Percentiles rank a stretch among this genome's conserved stretches.
phyloP scores from a whole-genome alignment of 2,888 invertebrate species.

The Strigamia crassipes region DNA sequence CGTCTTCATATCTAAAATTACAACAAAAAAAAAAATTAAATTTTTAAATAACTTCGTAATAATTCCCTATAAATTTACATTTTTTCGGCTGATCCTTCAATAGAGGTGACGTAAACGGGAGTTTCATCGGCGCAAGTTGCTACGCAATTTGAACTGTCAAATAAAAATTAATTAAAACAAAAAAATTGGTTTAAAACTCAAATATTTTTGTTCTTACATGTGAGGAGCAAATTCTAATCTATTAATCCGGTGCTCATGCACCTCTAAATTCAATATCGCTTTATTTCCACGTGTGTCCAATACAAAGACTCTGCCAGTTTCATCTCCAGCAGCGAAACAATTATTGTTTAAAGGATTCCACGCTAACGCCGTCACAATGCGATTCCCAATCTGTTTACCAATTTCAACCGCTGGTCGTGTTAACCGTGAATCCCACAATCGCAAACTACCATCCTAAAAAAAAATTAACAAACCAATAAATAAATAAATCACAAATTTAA shows the following conservation, averaged over 20 bases:
- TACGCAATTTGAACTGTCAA: constrained; percentile 54
- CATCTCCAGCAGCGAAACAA: constrained; percentile 60
- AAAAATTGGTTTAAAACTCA: constrained; percentile 2
- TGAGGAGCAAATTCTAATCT: constrained; percentile 54
- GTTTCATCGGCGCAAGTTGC: constrained; percentile 57
- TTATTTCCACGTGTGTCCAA: constrained; percentile 62
- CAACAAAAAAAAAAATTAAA: constrained; percentile 2
- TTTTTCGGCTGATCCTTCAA: constrained; percentile 50
- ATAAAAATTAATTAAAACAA: constrained; percentile 43
- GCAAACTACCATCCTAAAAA: constrained; percentile 62
- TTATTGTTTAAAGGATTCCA: constrained; percentile 55
- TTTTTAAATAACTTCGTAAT: not conserved
- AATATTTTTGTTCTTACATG: constrained; percentile 52
- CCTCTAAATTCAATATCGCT: constrained; percentile 50
- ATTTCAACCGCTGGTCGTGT: constrained; percentile 58
- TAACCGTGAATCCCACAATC: constrained; percentile 65
- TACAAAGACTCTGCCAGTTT: constrained; percentile 63
- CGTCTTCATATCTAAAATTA: constrained; percentile 60
- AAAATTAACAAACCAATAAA: not conserved
- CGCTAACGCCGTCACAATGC: constrained; percentile 56
- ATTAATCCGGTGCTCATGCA: constrained; percentile 55
- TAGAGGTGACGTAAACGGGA: constrained; percentile 54
- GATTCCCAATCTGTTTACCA: constrained; percentile 58
- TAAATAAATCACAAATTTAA: not conserved
- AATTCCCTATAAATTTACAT: constrained; percentile 48